Conservation (phyloP, 2,113 vertebrate species). For the Vombatus ursinus region DNA sequence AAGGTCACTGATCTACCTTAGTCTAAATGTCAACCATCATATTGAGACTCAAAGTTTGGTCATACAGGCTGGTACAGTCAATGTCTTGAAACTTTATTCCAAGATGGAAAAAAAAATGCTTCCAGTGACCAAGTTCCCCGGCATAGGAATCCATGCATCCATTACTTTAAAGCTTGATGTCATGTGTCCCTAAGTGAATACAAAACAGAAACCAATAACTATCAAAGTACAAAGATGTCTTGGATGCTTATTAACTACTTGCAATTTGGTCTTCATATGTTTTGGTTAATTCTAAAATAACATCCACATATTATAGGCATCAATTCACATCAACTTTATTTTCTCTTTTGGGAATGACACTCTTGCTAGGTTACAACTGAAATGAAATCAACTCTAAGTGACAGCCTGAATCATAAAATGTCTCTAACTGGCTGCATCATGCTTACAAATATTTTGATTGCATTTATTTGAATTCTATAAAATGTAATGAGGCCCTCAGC, state of each 20-base stretch:
- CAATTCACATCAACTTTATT: slow-evolving; percentile 17
- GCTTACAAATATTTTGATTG: slow-evolving; percentile 72
- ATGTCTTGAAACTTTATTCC: background rate
- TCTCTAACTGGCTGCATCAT: slow-evolving; percentile 49
- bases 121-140: background rate
- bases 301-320: background rate
- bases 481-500: slow-evolving; percentile 65
- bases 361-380: slow-evolving; percentile 29
- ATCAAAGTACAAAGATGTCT: background rate
- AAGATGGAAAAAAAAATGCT: background rate
- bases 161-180: background rate
- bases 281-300: slow-evolving; percentile 2
- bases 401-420: slow-evolving; percentile 50
- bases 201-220: background rate
- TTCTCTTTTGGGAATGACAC: background rate
- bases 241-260: slow-evolving; percentile 19
- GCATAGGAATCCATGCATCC: background rate
- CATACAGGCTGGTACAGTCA: background rate
- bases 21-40: background rate
- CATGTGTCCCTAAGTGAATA: background rate
- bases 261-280: background rate
- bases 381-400: slow-evolving; percentile 7
- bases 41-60: background rate
- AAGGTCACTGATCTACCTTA: background rate
- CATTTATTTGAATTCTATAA: slow-evolving; percentile 64